Percentiles rank a stretch among this genome's conserved stretches.
Evolutionary conservation across 2,797 vertebrate species (phyloP).

Genomic region (Mormyrus hasselquistii): DNA sequence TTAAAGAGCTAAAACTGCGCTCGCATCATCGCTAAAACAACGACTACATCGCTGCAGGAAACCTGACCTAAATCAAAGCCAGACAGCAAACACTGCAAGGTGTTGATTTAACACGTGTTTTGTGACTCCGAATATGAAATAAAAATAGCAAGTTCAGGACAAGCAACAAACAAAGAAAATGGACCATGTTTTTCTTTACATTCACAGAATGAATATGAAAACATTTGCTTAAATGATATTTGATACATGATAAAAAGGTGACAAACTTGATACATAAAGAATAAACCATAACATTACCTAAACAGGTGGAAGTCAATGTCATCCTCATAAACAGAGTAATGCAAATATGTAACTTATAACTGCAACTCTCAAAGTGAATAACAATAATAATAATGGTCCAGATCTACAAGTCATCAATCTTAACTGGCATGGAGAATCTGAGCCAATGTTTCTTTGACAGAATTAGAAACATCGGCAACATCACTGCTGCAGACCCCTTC

Average conservation of each 20-base stretch:
- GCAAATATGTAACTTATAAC: not conserved
- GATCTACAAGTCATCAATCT: not conserved
- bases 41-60: not conserved
- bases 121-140: not conserved
- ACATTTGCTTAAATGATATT: slow-evolving; percentile 29
- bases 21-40: not conserved
- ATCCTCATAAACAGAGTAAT: not conserved
- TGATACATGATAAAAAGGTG: not conserved
- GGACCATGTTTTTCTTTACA: slow-evolving; percentile 44
- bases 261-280: not conserved
- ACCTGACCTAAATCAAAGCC: not conserved
- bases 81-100: not conserved
- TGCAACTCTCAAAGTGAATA: not conserved
- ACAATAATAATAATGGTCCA: not conserved
- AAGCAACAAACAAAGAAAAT: slow-evolving; percentile 22
- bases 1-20: not conserved
- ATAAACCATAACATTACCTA: not conserved
- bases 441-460: not conserved
- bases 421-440: not conserved
- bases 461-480: not conserved
- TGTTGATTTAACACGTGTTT: not conserved
- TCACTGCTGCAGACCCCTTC: not conserved
- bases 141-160: not conserved
- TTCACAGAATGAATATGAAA: slow-evolving; percentile 70
- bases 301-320: not conserved